A percentile compares a stretch with the other conserved stretches of the same genome.
phyloP scores from a whole-genome alignment of 2,888 invertebrate species.

The Drosophila dives region DNA sequence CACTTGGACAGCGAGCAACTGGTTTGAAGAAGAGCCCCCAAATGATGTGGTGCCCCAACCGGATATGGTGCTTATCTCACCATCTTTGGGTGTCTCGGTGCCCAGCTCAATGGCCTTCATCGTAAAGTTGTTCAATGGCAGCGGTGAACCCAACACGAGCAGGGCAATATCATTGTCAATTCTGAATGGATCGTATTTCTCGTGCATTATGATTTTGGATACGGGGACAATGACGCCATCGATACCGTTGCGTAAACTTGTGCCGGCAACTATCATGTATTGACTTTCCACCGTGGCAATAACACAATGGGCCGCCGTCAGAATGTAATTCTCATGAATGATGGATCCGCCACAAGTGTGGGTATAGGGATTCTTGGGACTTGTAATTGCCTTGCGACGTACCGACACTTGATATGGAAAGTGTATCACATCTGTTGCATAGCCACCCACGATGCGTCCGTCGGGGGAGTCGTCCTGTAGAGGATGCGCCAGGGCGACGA shows the following conservation, averaged over 20 bases:
- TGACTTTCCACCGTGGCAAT: conserved; percentile 49
- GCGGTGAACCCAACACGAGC: conserved; percentile 59
- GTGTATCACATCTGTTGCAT: conserved; percentile 56
- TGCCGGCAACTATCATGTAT: conserved; percentile 86
- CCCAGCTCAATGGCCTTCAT: conserved; percentile 72
- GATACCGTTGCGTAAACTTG: conserved; percentile 84
- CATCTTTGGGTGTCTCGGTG: conserved; percentile 45
- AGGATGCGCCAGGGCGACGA: conserved; percentile 33
- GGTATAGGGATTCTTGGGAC: conserved; percentile 40
- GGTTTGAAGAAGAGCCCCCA: conserved; percentile 60
- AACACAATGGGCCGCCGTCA: conserved; percentile 83
- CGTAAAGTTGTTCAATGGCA: conserved; percentile 75
- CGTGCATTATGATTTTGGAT: conserved; percentile 85
- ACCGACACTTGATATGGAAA: conserved; percentile 79
- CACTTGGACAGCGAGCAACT: conserved; percentile 70
- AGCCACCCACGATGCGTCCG: conserved; percentile 80
- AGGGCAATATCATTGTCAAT: conserved; percentile 87
- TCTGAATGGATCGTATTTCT: conserved; percentile 83
- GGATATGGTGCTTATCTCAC: conserved; percentile 59
- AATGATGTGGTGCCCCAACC: conserved; percentile 77
- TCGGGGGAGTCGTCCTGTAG: conserved; percentile 37
- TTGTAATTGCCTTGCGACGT: conserved; percentile 60
- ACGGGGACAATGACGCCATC: conserved; percentile 86
- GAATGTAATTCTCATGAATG: conserved; percentile 30
- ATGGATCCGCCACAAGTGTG: conserved; percentile 82